A percentile compares a stretch with the other conserved stretches of the same genome.
phyloP scores from a whole-genome alignment of 2,888 invertebrate genomes.

The Lasioglossum oenotherae region DNA sequence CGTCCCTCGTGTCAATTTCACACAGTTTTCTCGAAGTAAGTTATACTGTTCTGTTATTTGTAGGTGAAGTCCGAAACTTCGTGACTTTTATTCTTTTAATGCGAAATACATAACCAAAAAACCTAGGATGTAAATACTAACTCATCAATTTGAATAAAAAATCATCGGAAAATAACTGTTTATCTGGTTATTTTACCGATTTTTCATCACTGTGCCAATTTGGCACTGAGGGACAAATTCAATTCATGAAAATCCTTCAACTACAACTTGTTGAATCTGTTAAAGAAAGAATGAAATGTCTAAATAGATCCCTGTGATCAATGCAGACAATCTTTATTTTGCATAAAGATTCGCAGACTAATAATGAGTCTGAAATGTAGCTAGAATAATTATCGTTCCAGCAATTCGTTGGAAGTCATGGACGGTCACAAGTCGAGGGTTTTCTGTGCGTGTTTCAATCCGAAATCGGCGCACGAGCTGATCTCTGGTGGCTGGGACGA shows the following conservation, averaged over 20 bases:
- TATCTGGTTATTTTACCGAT: too few species aligned
- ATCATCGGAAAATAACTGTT: too few species aligned
- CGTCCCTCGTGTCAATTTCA: too few species aligned
- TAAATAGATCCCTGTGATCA: neutral
- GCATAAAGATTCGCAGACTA: neutral
- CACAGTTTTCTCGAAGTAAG: too few species aligned
- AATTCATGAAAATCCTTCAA: neutral
- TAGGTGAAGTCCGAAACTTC: too few species aligned
- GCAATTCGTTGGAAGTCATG: constrained; percentile 84
- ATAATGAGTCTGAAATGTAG: neutral
- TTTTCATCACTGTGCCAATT: too few species aligned
- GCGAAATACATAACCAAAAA: too few species aligned
- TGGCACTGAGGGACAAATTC: too few species aligned
- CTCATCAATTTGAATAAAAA: too few species aligned
- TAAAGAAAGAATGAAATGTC: neutral
- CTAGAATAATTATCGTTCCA: constrained; percentile 66
- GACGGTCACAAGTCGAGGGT: constrained; percentile 89
- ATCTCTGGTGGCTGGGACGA: constrained; percentile 90
- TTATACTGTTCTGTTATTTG: too few species aligned
- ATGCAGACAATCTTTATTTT: neutral
- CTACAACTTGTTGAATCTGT: neutral
- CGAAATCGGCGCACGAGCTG: constrained; percentile 88
- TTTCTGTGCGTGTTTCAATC: constrained; percentile 88
- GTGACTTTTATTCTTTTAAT: too few species aligned
- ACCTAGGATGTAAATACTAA: too few species aligned